Evolutionary conservation across 2,888 invertebrate genomes (phyloP).

Genomic region (Pecten maximus): DNA sequence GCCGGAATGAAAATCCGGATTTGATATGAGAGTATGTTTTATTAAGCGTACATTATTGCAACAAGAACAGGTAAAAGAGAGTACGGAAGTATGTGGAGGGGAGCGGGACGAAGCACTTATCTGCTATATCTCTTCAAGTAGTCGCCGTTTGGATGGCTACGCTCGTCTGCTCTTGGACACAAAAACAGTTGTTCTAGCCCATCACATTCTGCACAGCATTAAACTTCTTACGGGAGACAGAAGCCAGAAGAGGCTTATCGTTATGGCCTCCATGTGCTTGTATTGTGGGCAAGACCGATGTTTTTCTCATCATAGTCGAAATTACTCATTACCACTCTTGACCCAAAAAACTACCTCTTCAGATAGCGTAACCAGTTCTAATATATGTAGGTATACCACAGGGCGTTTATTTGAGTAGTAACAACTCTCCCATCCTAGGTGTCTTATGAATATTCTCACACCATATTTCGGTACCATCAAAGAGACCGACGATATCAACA

Average conservation of each 20-base stretch:
- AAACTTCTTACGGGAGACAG: constrained; percentile 22
- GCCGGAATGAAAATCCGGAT: not conserved
- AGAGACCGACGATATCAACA: not conserved
- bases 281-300: constrained; percentile 35
- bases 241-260: not conserved
- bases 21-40: not conserved
- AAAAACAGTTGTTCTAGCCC: constrained; percentile 32
- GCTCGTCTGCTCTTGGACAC: not conserved
- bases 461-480: constrained; percentile 14
- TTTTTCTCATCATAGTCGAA: constrained; percentile 20
- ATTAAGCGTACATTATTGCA: constrained; percentile 11
- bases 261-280: constrained; percentile 20
- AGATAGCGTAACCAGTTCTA: not conserved
- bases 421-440: not conserved
- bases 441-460: constrained; percentile 17
- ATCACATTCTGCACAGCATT: constrained; percentile 20
- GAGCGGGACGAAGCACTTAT: not conserved
- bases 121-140: constrained; percentile 2
- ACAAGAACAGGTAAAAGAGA: constrained; percentile 14
- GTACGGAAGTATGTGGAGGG: not conserved
- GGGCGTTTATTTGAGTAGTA: not conserved
- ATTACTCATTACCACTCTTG: constrained; percentile 6
- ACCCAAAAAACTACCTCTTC: not conserved
- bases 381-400: not conserved
- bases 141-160: constrained; percentile 23